phyloP scores from a whole-genome alignment of 2,113 vertebrate species.

The Galeopterus variegatus region DNA sequence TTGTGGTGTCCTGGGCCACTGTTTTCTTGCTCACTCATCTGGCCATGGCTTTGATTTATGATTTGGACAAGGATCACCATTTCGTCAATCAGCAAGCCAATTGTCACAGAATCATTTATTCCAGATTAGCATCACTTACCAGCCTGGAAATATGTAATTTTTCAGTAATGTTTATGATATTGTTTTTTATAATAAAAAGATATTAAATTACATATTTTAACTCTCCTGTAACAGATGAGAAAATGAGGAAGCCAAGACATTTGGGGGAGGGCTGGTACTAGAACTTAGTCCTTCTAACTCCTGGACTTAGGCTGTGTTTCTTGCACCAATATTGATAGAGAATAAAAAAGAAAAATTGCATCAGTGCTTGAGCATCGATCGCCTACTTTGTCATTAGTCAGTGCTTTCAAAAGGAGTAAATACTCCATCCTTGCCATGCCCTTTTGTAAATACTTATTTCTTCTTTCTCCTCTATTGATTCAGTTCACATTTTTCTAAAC shows the following conservation, averaged over 20 bases:
- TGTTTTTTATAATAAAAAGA: conserved; percentile 29
- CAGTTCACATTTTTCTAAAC: neutral
- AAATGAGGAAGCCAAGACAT: neutral
- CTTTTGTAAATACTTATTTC: neutral
- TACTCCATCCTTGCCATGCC: neutral
- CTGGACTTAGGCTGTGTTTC: neutral
- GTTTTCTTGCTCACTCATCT: neutral
- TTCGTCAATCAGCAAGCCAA: conserved; percentile 6
- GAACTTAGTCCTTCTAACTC: neutral
- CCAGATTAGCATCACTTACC: neutral
- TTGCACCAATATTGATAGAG: conserved; percentile 20
- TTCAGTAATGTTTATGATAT: neutral
- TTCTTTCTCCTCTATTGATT: conserved; percentile 46
- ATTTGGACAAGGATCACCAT: neutral
- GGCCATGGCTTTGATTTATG: neutral
- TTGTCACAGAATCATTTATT: neutral
- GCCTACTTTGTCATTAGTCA: conserved; percentile 37
- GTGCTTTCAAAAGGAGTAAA: conserved; percentile 1
- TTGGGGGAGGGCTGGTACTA: neutral
- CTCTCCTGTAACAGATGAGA: neutral
- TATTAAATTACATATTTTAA: neutral
- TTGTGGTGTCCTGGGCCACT: neutral
- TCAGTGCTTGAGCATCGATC: conserved; percentile 54
- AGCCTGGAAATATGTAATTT: neutral
- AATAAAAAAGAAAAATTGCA: conserved; percentile 70